Conservation (phyloP, 2,113 vertebrate genomes). For the Plecotus auritus region DNA sequence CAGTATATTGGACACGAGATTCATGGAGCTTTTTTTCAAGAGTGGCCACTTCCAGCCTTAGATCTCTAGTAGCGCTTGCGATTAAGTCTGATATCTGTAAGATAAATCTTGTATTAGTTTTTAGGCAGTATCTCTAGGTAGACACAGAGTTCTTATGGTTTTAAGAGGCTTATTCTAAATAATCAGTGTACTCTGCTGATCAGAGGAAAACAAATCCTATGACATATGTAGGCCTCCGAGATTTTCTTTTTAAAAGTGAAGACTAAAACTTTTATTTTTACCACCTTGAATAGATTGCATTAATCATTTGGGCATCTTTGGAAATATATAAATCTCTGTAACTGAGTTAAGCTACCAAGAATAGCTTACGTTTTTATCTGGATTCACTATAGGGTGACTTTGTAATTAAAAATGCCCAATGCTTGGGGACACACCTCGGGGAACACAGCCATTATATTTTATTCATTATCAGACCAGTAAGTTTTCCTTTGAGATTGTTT, state of each 20-base stretch:
- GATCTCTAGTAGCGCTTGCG: slow-evolving; percentile 75
- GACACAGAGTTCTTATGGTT: background rate
- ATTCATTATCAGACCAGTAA: background rate
- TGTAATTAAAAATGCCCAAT: background rate
- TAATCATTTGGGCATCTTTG: background rate
- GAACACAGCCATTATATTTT: background rate
- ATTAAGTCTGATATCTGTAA: slow-evolving; percentile 83
- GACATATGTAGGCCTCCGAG: background rate
- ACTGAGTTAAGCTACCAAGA: background rate
- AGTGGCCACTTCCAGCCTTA: slow-evolving; percentile 76
- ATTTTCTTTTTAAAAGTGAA: slow-evolving; percentile 42
- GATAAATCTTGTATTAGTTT: slow-evolving; percentile 47
- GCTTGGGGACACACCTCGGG: background rate
- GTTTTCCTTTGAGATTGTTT: background rate
- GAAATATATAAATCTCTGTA: background rate
- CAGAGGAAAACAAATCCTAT: background rate
- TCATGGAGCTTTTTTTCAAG: slow-evolving; percentile 81
- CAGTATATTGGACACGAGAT: slow-evolving; percentile 63
- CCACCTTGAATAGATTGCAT: background rate
- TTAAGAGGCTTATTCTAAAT: slow-evolving; percentile 15
- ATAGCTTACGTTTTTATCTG: background rate
- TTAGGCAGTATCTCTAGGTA: background rate
- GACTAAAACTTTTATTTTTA: slow-evolving; percentile 33
- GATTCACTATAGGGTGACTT: background rate
- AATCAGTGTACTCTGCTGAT: background rate